Conservation (phyloP, 2,113 vertebrate species). For the Forbesichthys papilliferus region DNA sequence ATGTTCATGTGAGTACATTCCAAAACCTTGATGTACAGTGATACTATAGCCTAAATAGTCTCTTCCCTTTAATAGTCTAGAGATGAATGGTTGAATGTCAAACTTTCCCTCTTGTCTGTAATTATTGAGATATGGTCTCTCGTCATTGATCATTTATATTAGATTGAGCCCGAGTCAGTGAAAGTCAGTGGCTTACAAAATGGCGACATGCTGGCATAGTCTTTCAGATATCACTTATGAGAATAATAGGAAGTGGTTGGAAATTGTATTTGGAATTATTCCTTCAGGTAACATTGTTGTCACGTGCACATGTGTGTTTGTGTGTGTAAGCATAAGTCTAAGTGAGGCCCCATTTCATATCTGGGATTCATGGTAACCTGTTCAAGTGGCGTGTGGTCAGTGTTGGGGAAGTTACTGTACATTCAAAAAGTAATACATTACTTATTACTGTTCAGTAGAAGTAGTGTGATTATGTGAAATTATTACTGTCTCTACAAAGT, state of each 20-base stretch:
- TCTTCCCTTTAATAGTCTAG: not conserved
- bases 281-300: conserved; percentile 36
- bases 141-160: not conserved
- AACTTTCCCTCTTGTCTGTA: not conserved
- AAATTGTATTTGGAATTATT: conserved; percentile 8
- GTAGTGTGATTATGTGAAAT: too few relatives aligned
- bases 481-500: too few relatives aligned
- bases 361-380: too few relatives aligned
- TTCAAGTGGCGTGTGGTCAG: too few relatives aligned
- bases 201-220: not conserved
- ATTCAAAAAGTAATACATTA: too few relatives aligned
- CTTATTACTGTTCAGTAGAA: too few relatives aligned
- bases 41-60: too few relatives aligned
- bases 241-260: not conserved
- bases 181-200: not conserved
- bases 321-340: not conserved
- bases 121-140: not conserved
- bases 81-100: not conserved
- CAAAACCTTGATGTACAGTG: too few relatives aligned
- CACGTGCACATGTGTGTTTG: not conserved
- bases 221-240: not conserved
- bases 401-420: too few relatives aligned
- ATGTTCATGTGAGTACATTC: too few relatives aligned
- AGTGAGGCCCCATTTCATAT: too few relatives aligned
- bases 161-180: not conserved